A percentile compares a stretch with the other conserved stretches of the same genome.
Conservation (phyloP, 2,888 invertebrate genomes). For the Calliopum simillimum region DNA sequence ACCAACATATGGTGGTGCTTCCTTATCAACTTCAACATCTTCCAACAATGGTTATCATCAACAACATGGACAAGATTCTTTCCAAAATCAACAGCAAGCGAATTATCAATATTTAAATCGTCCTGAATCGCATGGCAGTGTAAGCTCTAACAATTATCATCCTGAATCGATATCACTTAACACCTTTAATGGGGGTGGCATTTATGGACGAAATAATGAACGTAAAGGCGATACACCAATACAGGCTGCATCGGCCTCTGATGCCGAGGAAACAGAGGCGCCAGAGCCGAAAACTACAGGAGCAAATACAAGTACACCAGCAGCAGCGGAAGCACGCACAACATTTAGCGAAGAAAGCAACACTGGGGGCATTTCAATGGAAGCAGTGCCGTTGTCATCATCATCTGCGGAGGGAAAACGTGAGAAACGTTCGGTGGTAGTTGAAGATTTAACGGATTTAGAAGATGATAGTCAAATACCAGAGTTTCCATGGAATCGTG, state of each 20-base stretch:
- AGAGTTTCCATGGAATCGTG: constrained; percentile 84
- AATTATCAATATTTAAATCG: constrained; percentile 66
- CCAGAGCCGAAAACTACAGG: constrained; percentile 36
- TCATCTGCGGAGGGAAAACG: constrained; percentile 44
- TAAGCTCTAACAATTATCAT: constrained; percentile 54
- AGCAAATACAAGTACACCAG: constrained; percentile 55
- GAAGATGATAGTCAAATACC: constrained; percentile 68
- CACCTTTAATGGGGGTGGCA: constrained; percentile 59
- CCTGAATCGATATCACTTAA: constrained; percentile 60
- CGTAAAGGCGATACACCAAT: constrained; percentile 62
- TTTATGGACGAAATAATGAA: constrained; percentile 65
- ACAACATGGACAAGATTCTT: constrained; percentile 56
- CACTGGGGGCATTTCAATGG: constrained; percentile 2
- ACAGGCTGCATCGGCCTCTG: constrained; percentile 52
- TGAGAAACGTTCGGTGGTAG: constrained; percentile 57
- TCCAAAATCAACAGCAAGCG: constrained; percentile 55
- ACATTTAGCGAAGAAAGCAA: constrained; percentile 23
- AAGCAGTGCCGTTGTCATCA: constrained; percentile 34
- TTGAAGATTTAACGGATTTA: constrained; percentile 45
- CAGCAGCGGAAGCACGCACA: constrained; percentile 48
- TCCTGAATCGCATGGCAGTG: constrained; percentile 55
- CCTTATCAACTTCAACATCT: constrained; percentile 46
- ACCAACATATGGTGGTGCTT: constrained; percentile 53
- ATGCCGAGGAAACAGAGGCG: constrained; percentile 46
- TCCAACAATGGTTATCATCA: constrained; percentile 50